Conservation (phyloP, 2,113 vertebrate genomes). For the Panthera leo region DNA sequence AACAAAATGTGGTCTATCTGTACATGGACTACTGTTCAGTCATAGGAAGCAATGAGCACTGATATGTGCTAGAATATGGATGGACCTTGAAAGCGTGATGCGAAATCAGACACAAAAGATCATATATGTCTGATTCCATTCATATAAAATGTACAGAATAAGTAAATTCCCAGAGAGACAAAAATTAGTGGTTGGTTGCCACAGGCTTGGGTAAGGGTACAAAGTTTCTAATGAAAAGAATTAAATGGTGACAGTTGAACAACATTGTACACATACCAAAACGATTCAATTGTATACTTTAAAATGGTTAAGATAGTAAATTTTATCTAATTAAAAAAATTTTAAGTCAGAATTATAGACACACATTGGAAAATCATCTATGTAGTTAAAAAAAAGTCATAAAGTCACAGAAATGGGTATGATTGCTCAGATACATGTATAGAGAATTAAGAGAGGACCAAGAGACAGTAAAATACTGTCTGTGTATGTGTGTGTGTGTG, state of each 20-base stretch:
- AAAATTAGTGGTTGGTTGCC: not conserved
- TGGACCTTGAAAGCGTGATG: not conserved
- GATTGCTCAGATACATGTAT: not conserved
- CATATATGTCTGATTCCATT: not conserved
- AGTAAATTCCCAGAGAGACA: not conserved
- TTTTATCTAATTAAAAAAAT: not conserved
- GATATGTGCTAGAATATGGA: fast-evolving
- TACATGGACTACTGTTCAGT: not conserved
- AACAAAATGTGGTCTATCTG: not conserved
- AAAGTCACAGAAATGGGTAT: not conserved
- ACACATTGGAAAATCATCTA: not conserved
- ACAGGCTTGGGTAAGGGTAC: not conserved
- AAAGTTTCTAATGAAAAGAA: not conserved
- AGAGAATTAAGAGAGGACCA: not conserved
- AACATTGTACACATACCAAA: not conserved
- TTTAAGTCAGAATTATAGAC: not conserved
- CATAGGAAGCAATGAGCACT: not conserved
- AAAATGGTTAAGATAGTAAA: not conserved
- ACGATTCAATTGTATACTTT: not conserved
- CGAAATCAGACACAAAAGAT: not conserved
- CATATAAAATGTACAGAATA: not conserved
- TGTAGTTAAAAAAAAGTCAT: not conserved
- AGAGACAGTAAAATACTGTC: not conserved
- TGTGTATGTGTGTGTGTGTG: not conserved
- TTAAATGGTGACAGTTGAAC: not conserved